Evolutionary conservation across 2,888 invertebrate genomes (phyloP).

Genomic region (Dorcus parallelipipedus): DNA sequence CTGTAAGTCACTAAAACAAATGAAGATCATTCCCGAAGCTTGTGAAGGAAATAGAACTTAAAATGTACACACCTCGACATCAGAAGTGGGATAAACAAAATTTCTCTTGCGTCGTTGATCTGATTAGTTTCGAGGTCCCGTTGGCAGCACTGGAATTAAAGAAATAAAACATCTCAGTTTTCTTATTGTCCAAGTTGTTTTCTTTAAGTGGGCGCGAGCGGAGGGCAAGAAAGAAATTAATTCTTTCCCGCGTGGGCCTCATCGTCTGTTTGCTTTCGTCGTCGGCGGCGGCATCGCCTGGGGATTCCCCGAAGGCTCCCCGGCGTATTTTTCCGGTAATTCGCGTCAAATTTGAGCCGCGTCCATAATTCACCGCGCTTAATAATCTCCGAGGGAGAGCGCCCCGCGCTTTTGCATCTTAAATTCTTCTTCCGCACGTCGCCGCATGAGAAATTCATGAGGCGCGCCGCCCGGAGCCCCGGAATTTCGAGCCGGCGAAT

Average conservation of each 20-base stretch:
- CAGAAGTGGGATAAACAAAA: too few species aligned
- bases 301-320: background rate
- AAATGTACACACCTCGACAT: too few species aligned
- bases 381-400: conserved; percentile 3
- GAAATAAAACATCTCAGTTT: background rate
- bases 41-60: too few species aligned
- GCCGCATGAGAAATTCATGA: conserved; percentile 1
- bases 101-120: too few species aligned
- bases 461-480: background rate
- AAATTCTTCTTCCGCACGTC: background rate
- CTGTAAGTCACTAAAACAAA: too few species aligned
- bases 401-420: background rate
- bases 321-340: conserved; percentile 1
- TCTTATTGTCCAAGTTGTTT: background rate
- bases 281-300: background rate
- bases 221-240: background rate
- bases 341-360: conserved; percentile 2
- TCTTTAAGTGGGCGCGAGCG: background rate
- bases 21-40: too few species aligned
- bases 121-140: too few species aligned
- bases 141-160: background rate
- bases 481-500: too few species aligned
- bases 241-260: too few species aligned
- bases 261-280: background rate
- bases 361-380: conserved; percentile 2